Evolutionary conservation across 1,140 invertebrate genomes (phyloP), one percentile per base, ranked within the genome.

Genomic region (Brachionus rubens): DNA sequence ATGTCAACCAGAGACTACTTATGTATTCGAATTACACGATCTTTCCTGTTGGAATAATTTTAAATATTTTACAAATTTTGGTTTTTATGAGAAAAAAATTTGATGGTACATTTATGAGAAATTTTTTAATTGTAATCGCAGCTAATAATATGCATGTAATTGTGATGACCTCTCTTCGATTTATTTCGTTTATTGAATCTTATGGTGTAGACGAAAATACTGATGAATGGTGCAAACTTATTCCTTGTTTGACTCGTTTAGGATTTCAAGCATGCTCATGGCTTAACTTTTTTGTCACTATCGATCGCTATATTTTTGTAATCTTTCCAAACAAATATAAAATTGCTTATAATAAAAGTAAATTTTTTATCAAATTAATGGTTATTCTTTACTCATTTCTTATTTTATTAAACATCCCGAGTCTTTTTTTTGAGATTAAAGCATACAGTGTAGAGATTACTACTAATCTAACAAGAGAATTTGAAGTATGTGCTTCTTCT

Each of bases 61-160:
- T 59, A 28, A 59, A 59, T 9, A 36, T 59, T 6, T 7, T 59
- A 4, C 54, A 59, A 16, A 36, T 59, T 7, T 40, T 59, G n/a
- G 19, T 59, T 59, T 59, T 59, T 59, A 16, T 33, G n/a, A 26
- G 30, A 33, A 59, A 59, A 59, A 59, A 16, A 54, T 54, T 26
- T 24, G 14, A 26, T 21, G 28, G 28, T 26, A 54, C 50, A 54
- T 26, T 28, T 28, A 54, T 14, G 19, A 24, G 50, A 14, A 12
- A 21, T 26, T 54, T 14, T 28, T 54, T 54, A 14, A 54, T 54
- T 10, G 14, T 14, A 0, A 54, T 54, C 10, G 21, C 50, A 14
- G 0, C 14, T 2, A 54, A 54, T 28, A 54, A 54, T 28, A 54
- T 54, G 21, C 0, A 26, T 1, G 50, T 28, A 9, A 3, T 54